Base-by-base conservation (phyloP, 2,797 vertebrate genomes). In the Anguilla marmorata region DNA sequence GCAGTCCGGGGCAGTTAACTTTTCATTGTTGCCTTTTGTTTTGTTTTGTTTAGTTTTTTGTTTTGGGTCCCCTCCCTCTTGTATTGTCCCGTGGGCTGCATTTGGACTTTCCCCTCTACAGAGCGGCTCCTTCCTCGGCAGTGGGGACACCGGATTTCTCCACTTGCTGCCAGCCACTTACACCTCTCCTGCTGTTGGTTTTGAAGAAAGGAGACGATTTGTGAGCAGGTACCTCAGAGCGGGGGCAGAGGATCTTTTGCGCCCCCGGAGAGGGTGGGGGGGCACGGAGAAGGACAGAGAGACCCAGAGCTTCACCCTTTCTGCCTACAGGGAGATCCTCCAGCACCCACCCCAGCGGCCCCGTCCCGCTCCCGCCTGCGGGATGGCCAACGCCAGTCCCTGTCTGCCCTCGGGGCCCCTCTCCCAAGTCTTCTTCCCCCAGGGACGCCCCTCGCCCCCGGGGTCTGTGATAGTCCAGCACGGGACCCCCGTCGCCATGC, bases 351-450 rank as follows among this genome's bases (percentile, higher is more conserved):
- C 2, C 33, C 27, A 7, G 63, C 19, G 12, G 69, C 90, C 1
- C 16, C 16, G 90, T 89, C 85, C 86, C 79, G 88, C 66, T 72
- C 60, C 86, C 63, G 66, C 87, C 87, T 76, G 87, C 85, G 82
- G 88, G 63, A 97, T 96, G 96, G 95, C 95, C 84, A 95, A 96
- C 50, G 94, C 93, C 37, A 96, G 95, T 92, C 94, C 95, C 11
- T 95, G 95, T 87, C 94, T 97, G 91, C 87, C 96, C 76, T 84
- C 95, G 16, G 90, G 90, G 88, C 86, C 91, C 88, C 89, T 93
- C 86, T 56, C 92, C 89, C 94, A 94, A 90, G 91, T 95, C 86
- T 96, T 96, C 90, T 96, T 96, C 27, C 93, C 94, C 5, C 91
- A 94, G 0, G 93, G 92, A 66, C 93, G 91, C 21, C 90, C 93